phyloP scores from a whole-genome alignment of 1,140 invertebrate genomes.

The Pollicipes pollicipes region DNA sequence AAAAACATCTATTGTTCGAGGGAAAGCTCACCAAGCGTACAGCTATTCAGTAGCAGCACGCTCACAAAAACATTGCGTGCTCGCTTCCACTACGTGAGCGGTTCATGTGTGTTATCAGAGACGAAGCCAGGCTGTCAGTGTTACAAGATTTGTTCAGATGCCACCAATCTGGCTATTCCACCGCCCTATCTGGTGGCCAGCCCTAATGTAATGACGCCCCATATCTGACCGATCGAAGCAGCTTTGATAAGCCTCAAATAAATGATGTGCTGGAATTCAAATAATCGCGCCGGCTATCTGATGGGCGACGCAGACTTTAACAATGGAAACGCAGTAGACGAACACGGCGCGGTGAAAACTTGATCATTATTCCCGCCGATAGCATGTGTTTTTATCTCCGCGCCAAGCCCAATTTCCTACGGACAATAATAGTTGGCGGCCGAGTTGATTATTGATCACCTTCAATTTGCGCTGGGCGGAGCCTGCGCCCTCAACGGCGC shows the following conservation, averaged over 20 bases:
- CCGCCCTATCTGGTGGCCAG: not conserved
- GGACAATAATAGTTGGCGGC: not conserved
- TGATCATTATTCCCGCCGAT: not conserved
- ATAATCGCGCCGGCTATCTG: not conserved
- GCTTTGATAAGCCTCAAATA: not conserved
- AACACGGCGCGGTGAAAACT: not conserved
- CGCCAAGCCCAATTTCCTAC: not conserved
- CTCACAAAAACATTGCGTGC: not conserved
- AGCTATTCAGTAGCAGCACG: not conserved
- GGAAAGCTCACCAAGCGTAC: too few species aligned
- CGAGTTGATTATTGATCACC: not conserved
- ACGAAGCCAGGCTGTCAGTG: not conserved
- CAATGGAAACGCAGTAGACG: not conserved
- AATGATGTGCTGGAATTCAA: slow-evolving; percentile 2
- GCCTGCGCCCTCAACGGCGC: not conserved
- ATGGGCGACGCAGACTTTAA: not conserved
- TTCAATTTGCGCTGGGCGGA: not conserved
- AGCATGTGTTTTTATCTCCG: not conserved
- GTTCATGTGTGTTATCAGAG: not conserved
- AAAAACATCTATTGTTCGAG: not conserved
- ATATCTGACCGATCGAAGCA: not conserved
- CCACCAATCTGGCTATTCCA: not conserved
- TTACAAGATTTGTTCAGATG: not conserved
- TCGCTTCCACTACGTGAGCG: too few species aligned
- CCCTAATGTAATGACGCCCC: not conserved